These are phyloP conservation scores for Ceratina japonica DNA, from an alignment of 1,140 invertebrate genomes.

Conservation along the genomic window DNA sequence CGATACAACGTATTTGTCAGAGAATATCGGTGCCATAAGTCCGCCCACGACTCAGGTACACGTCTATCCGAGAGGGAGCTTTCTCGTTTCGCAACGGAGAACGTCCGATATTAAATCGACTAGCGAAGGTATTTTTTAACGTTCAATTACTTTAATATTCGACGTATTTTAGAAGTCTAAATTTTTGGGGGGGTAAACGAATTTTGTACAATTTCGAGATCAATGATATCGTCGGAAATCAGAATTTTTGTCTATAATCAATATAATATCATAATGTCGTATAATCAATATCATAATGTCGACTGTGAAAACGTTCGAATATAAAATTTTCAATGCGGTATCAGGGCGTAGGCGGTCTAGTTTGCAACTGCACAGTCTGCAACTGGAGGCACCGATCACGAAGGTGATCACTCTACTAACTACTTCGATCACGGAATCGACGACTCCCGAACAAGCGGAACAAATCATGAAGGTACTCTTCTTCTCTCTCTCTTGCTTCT, in stretches of 20 bases:
- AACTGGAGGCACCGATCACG: slow-evolving; percentile 96
- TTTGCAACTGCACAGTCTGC: slow-evolving; percentile 90
- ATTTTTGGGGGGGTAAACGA: no score
- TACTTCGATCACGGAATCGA: slow-evolving; percentile 90
- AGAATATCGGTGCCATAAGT: slow-evolving; percentile 72
- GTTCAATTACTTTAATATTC: not conserved
- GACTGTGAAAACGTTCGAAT: no score
- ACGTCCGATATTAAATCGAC: slow-evolving; percentile 89
- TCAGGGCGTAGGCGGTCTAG: slow-evolving; percentile 86
- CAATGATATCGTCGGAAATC: not conserved
- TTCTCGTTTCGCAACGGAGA: slow-evolving; percentile 8
- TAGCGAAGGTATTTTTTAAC: slow-evolving; percentile 83
- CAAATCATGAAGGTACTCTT: slow-evolving; percentile 82
- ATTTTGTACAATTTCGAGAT: not conserved
- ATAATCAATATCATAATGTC: no score
- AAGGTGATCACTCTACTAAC: slow-evolving; percentile 91
- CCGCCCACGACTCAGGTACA: not conserved
- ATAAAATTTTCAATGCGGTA: slow-evolving; percentile 8
- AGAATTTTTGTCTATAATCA: slow-evolving; percentile 16
- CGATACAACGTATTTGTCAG: slow-evolving; percentile 79
- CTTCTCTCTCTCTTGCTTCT: not conserved
- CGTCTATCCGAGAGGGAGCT: not conserved
- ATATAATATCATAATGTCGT: no score
- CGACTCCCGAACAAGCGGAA: slow-evolving; percentile 86
- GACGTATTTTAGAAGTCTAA: no score